Evolutionary conservation across 1,140 invertebrate genomes (phyloP), one percentile per base, ranked within the genome.

Genomic region (Drosophila melanogaster): DNA sequence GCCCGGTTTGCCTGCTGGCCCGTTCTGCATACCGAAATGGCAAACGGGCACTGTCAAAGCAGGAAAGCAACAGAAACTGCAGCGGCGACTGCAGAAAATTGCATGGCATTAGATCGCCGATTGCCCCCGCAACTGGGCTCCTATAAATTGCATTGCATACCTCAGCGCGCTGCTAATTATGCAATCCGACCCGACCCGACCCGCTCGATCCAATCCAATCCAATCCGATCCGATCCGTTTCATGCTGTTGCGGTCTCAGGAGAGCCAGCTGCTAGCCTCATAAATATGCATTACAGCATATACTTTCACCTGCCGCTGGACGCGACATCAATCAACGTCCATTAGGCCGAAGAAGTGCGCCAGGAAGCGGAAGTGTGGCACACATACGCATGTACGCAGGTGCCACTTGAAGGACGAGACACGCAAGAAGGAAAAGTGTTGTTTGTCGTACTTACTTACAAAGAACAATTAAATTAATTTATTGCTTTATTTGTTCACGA

Each of bases 271-370:
- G 4, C 10, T 33, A 17, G 64, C 35, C 66, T 70, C 66, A 70
- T 70, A 70, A 70, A 70, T 70, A 81, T 81, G 74, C 70, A 79
- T 79, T 70, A 70, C 41, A 70, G 70, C 75, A 72, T 71, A 71
- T 60, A 75, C 69, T 79, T 87, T 86, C 77, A 86, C 78, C 79
- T 81, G 77, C 73, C 67, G 77, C 58, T 54, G 43, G 78, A 62
- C 74, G 74, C 64, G 78, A 71, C 78, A 86, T 85, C 72, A 54
- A 83, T 86, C 83, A 87, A 87, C 65, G 81, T 86, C 79, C 65
- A 78, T 87, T 81, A 87, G 69, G 69, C 78, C 74, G 67, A 85
- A 86, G 81, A 86, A 85, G 77, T 58, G 64, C 81, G 73, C 44
- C 61, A 59, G 83, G 79, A 81, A 81, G 59, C 81, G 81, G 81